Evolutionary conservation across 23 tunicate species (phyloP), one percentile per base, ranked within the genome.

Genomic region (Corella eumyota): DNA sequence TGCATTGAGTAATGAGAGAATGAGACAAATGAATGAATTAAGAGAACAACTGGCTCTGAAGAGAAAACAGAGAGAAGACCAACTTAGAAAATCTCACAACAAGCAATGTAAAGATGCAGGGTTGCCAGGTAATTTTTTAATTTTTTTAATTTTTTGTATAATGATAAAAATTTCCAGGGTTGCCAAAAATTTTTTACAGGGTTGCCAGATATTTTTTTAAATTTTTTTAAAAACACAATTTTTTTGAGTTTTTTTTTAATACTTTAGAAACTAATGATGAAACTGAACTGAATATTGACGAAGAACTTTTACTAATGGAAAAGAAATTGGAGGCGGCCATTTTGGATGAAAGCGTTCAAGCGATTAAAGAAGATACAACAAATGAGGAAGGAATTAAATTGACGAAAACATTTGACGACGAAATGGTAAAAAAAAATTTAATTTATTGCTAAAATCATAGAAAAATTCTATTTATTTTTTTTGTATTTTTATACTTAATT

Each of bases 271-370:
- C n/a, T n/a, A n/a, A n/a, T n/a, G n/a, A n/a, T n/a, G n/a, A n/a
- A n/a, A n/a, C 62, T 24, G 68, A 61, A 34, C 68, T 50, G 47
- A 29, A 31, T 13, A 27, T 45, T 21, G 32, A 45, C n/a, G 64
- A 70, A 25, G 90, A 79, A 24, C 72, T 84, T 23, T 56, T 25
- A 24, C 67, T 84, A 25, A 64, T 80, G 57, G 83, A 84, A 69
- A 69, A 75, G 47, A 67, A 84, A 69, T 37, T 84, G 45, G 94
- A 84, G 52, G 94, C 77, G 19, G 94, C 94, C 5, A 74, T 84
- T 19, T 68, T 80, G 32, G 53, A 71, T 27, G 94, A 84, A 59
- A 68, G 94, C 19, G 76, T 71, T 28, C 61, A 28, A 6, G 67
- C 77, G 30, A 65, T 77, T 21, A 64, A 69, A 38, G 94, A 84